Conservation (phyloP, 2,113 vertebrate species). For the Nerophis ophidion region DNA sequence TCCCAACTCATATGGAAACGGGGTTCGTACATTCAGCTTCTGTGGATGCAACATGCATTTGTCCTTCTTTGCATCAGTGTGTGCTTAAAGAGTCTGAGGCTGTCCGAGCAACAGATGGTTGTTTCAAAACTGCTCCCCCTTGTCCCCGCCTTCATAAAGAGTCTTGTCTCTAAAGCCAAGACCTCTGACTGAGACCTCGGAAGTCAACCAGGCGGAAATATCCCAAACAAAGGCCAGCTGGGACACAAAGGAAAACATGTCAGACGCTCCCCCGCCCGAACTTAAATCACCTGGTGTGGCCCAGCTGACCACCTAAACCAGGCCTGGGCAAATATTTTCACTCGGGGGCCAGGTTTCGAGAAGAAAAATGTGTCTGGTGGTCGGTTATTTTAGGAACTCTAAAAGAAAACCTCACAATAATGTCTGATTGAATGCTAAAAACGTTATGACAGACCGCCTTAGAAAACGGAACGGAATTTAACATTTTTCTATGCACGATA, state of each 20-base stretch:
- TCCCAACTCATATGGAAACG: no score
- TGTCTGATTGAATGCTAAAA: no score
- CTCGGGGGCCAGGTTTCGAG: no score
- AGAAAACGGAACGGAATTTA: no score
- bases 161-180: conserved; percentile 43
- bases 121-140: conserved; percentile 44
- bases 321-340: no score
- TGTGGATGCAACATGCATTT: not conserved
- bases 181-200: conserved; percentile 55
- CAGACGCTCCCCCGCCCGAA: conserved; percentile 8
- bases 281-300: conserved; percentile 25
- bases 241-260: conserved; percentile 38
- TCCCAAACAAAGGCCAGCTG: conserved; percentile 69
- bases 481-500: no score
- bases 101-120: conserved; percentile 69
- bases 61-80: not conserved
- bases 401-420: no score
- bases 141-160: conserved; percentile 41
- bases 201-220: conserved; percentile 68
- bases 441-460: no score
- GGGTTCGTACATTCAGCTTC: no score
- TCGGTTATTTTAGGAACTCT: no score
- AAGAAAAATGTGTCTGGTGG: no score
- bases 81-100: conserved; percentile 28
- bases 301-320: conserved; percentile 9